Conservation (phyloP, 2,888 invertebrate species). For the Agriopis leucophaearia region DNA sequence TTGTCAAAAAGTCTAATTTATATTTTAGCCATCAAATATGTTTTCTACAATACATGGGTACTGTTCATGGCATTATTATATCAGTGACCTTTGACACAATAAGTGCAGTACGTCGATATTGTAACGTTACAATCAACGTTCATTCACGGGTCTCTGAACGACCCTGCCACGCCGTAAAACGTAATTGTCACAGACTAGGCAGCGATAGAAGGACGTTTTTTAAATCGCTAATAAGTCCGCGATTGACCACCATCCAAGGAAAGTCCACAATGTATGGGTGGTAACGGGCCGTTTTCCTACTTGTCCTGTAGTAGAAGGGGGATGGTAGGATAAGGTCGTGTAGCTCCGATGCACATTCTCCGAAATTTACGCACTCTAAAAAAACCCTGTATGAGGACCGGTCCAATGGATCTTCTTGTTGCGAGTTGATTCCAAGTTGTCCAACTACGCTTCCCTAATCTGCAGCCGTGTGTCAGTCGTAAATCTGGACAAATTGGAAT, state of each 20-base stretch:
- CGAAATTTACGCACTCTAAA: no score
- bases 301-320: no score
- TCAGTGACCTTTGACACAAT: not conserved
- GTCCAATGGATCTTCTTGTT: not conserved
- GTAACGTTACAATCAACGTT: conserved; percentile 29
- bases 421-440: not conserved
- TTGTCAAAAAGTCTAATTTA: not conserved
- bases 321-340: no score
- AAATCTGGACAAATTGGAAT: conserved; percentile 32
- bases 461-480: conserved; percentile 24
- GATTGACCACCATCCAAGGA: no score
- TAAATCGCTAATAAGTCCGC: no score
- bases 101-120: conserved; percentile 10
- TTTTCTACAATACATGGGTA: not conserved
- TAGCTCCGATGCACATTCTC: no score
- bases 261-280: no score
- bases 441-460: not conserved
- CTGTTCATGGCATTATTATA: not conserved
- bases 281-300: no score
- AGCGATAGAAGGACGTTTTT: not conserved
- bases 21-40: not conserved
- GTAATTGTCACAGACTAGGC: conserved; percentile 17
- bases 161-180: conserved; percentile 21
- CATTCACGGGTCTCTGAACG: conserved; percentile 30
- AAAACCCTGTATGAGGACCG: no score